Conservation (phyloP, 1,140 invertebrate species). For the Zaprionus camerounensis region DNA sequence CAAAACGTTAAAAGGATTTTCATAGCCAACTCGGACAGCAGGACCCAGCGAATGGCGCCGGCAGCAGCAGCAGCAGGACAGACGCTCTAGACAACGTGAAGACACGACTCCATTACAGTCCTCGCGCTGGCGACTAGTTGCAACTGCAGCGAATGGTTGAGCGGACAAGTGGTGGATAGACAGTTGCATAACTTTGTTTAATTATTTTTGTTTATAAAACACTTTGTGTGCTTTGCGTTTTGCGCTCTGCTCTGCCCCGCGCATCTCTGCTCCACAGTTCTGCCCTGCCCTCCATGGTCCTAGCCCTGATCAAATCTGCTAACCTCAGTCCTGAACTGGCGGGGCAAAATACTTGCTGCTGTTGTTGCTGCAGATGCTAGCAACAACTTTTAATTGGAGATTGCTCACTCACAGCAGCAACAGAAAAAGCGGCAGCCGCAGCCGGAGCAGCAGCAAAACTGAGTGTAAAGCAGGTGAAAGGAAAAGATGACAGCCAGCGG, state of each 20-base stretch:
- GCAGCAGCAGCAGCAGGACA: constrained; percentile 9
- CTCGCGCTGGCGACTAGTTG: constrained; percentile 4
- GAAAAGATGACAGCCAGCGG: constrained; percentile 65
- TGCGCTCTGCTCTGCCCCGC: background rate
- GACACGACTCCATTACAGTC: constrained; percentile 21
- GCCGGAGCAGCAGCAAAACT: constrained; percentile 16
- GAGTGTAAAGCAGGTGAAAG: constrained; percentile 62
- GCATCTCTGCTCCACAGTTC: too few species aligned
- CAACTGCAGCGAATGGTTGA: constrained; percentile 27
- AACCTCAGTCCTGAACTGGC: constrained; percentile 18
- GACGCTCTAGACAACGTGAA: constrained; percentile 4
- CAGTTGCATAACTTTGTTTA: constrained; percentile 68
- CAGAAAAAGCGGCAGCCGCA: background rate
- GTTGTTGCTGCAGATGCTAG: constrained; percentile 32
- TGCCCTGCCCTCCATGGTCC: constrained; percentile 14
- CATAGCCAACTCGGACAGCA: constrained; percentile 40
- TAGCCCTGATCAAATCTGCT: constrained; percentile 32
- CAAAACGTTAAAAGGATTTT: constrained; percentile 80
- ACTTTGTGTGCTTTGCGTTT: constrained; percentile 42
- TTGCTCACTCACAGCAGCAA: constrained; percentile 57
- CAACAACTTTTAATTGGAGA: constrained; percentile 79
- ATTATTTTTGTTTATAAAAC: constrained; percentile 76
- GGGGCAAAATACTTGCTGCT: constrained; percentile 27
- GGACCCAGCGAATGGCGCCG: background rate
- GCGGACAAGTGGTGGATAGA: constrained; percentile 4